These are phyloP conservation scores for Glareola pratincola DNA, from an alignment of 2,113 vertebrate species.

Conservation along the genomic window DNA sequence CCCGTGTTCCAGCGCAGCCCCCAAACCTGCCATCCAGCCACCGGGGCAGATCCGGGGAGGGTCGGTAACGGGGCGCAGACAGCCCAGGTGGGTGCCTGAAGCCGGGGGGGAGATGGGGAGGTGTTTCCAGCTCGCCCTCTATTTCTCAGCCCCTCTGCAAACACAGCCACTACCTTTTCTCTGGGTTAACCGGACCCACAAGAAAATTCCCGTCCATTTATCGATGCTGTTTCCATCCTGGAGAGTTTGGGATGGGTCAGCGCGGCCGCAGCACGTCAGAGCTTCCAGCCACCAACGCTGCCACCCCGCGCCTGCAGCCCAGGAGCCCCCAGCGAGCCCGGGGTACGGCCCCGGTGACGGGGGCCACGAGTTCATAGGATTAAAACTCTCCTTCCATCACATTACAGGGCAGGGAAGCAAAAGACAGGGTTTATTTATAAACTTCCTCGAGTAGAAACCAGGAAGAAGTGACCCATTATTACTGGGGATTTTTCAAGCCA, in stretches of 20 bases:
- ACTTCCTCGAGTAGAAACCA: neutral
- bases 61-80: fast-evolving
- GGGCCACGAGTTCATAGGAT: fast-evolving
- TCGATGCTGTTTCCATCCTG: fast-evolving
- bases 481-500: conserved; percentile 1
- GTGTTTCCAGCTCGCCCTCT: neutral
- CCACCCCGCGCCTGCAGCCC: neutral
- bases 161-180: neutral
- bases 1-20: neutral
- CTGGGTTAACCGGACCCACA: neutral
- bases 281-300: neutral
- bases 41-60: neutral
- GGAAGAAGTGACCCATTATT: neutral
- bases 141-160: neutral
- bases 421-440: neutral
- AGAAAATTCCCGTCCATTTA: neutral
- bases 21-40: fast-evolving
- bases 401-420: neutral
- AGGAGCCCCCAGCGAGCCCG: fast-evolving
- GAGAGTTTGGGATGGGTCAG: fast-evolving
- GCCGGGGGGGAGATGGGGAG: no score
- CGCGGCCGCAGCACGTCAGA: neutral
- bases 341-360: neutral
- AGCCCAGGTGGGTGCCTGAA: neutral
- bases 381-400: neutral